These are phyloP conservation scores for Pseudopodoces humilis DNA, from an alignment of 2,113 vertebrate genomes.

Conservation along the genomic window DNA sequence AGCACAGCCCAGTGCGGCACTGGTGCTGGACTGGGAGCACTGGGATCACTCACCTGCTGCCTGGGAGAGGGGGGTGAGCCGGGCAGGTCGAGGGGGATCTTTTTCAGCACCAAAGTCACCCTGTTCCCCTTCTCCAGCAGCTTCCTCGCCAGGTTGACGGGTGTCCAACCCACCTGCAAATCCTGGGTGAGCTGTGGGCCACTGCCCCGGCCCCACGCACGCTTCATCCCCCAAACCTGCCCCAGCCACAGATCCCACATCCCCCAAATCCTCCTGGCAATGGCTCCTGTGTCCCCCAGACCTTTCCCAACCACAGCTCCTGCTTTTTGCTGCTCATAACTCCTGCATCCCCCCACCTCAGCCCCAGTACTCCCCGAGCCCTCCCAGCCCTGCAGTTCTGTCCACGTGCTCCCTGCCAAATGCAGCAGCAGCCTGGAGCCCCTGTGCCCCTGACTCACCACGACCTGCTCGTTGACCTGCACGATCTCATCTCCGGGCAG, in stretches of 20 bases:
- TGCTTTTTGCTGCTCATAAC: not conserved
- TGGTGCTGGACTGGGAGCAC: not conserved
- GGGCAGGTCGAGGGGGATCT: conserved; percentile 55
- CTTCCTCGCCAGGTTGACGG: conserved; percentile 79
- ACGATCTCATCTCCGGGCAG: conserved; percentile 91
- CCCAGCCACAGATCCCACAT: not conserved
- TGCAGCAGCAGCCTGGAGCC: accelerated
- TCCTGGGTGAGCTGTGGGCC: not conserved
- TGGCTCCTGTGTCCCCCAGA: not conserved
- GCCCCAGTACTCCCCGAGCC: not conserved
- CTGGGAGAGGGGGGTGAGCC: not conserved
- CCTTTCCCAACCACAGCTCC: not conserved
- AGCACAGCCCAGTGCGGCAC: not conserved
- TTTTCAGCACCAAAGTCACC: conserved; percentile 87
- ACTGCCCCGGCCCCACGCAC: accelerated
- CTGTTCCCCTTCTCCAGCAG: conserved; percentile 77
- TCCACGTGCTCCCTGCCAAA: accelerated
- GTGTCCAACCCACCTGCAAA: conserved; percentile 90
- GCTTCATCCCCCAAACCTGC: not conserved
- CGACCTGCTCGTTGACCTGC: conserved; percentile 90
- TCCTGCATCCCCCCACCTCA: not conserved
- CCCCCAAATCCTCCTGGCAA: not conserved
- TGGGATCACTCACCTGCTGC: not conserved
- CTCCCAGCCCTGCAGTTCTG: not conserved
- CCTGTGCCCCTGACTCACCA: conserved; percentile 78